A percentile compares a stretch with the other conserved stretches of the same genome.
These are phyloP conservation scores for Xestia ashworthii DNA, from an alignment of 2,888 invertebrate genomes.

Conservation along the genomic window DNA sequence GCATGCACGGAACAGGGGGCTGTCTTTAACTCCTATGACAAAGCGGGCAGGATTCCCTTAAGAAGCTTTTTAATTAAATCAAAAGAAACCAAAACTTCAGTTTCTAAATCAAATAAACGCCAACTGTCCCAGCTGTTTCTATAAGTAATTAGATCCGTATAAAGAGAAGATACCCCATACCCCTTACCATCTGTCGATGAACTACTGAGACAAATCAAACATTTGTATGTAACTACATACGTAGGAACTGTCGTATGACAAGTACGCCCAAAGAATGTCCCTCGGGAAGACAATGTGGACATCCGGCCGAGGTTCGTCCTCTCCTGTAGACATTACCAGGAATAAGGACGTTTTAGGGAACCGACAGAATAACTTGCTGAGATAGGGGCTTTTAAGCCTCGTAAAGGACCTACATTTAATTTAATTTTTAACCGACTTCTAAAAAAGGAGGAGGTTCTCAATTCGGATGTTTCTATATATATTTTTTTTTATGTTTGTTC, in stretches of 20 bases:
- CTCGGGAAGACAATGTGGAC: constrained; percentile 29
- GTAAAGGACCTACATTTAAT: no score
- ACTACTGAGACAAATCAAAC: constrained; percentile 46
- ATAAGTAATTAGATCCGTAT: constrained; percentile 65
- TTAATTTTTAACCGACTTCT: no score
- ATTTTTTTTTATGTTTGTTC: no score
- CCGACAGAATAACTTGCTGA: no score
- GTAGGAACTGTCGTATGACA: not conserved
- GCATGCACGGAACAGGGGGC: no score
- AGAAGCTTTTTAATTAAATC: constrained; percentile 6
- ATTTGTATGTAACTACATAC: constrained; percentile 26
- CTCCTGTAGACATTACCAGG: not conserved
- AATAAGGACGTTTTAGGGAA: not conserved
- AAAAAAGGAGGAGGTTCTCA: no score
- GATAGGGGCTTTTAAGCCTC: no score
- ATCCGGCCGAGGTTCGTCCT: not conserved
- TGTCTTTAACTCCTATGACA: no score
- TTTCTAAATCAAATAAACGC: constrained; percentile 29
- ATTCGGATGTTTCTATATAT: no score
- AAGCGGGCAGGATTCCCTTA: no score
- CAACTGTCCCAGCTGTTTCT: constrained; percentile 54
- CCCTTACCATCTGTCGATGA: constrained; percentile 59
- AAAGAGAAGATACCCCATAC: constrained; percentile 52
- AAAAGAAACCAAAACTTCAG: constrained; percentile 14
- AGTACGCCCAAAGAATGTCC: constrained; percentile 21